phyloP scores from a whole-genome alignment of 2,888 invertebrate species.

The Latrodectus hesperus region DNA sequence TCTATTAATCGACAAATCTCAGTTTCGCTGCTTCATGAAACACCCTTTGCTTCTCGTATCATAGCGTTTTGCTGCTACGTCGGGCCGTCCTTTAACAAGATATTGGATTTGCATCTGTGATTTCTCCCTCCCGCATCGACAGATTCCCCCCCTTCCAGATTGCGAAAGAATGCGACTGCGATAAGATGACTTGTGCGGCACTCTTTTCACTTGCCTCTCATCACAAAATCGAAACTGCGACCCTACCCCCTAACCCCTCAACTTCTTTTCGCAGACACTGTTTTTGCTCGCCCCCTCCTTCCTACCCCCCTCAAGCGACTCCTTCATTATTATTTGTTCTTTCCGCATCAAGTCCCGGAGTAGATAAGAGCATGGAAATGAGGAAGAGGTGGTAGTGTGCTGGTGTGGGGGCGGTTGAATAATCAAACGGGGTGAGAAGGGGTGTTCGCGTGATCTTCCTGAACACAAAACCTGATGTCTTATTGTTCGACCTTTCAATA shows the following conservation, averaged over 20 bases:
- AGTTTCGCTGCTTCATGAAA: not conserved
- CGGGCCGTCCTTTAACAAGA: conserved; percentile 35
- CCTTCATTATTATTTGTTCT: conserved; percentile 64
- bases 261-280: too few species aligned
- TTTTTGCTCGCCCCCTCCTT: conserved; percentile 9
- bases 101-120: conserved; percentile 66
- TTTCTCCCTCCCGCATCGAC: not conserved
- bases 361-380: conserved; percentile 53
- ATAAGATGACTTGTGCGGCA: conserved; percentile 55
- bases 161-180: conserved; percentile 42
- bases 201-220: conserved; percentile 34
- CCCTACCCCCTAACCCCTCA: too few species aligned
- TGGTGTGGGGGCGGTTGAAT: conserved; percentile 26
- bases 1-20: too few species aligned
- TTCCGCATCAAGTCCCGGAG: conserved; percentile 1
- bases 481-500: conserved; percentile 60
- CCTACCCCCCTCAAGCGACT: not conserved
- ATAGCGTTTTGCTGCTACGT: not conserved
- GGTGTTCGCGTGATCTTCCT: not conserved
- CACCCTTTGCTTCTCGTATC: not conserved
- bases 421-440: conserved; percentile 17
- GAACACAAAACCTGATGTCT: conserved; percentile 15
- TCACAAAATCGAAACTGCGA: conserved; percentile 60
- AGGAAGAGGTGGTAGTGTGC: not conserved
- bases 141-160: conserved; percentile 19